phyloP scores from a whole-genome alignment of 2,888 invertebrate genomes.

The Cactoblastis cactorum region DNA sequence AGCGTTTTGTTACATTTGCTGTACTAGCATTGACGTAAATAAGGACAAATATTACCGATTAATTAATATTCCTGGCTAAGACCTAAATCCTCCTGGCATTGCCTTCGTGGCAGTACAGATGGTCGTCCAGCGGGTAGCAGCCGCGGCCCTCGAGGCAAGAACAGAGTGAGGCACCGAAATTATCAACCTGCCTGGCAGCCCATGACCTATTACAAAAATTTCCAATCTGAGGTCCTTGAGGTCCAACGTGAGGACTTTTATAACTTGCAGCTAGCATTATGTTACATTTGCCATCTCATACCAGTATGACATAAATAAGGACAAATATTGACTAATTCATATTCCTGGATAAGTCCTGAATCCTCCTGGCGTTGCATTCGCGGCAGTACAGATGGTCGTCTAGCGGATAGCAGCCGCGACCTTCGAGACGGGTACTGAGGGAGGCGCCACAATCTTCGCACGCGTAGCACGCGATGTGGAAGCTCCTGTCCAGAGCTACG shows the following conservation, averaged over 20 bases:
- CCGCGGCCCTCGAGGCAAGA: conserved; percentile 96
- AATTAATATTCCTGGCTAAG: conserved; percentile 83
- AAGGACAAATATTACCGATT: no score
- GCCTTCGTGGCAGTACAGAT: conserved; percentile 96
- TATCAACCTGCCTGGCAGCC: no score
- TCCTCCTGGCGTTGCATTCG: conserved; percentile 95
- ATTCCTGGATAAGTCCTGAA: conserved; percentile 90
- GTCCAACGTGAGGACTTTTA: no score
- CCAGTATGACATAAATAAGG: no score
- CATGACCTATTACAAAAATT: no score
- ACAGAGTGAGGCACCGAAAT: no score
- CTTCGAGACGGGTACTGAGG: conserved; percentile 95
- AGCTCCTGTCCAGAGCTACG: conserved; percentile 97
- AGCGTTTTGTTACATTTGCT: no score
- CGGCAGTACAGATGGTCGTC: conserved; percentile 97
- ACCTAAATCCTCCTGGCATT: conserved; percentile 96
- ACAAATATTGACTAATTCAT: no score
- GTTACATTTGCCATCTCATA: no score
- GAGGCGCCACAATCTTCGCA: conserved; percentile 96
- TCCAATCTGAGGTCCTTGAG: no score
- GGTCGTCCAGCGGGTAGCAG: conserved; percentile 97
- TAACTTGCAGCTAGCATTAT: no score
- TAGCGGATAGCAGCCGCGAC: conserved; percentile 96
- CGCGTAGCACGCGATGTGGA: conserved; percentile 96
- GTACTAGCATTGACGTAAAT: no score